These are phyloP conservation scores for Cnemophilus loriae DNA, from an alignment of 2,113 vertebrate genomes.

Conservation along the genomic window DNA sequence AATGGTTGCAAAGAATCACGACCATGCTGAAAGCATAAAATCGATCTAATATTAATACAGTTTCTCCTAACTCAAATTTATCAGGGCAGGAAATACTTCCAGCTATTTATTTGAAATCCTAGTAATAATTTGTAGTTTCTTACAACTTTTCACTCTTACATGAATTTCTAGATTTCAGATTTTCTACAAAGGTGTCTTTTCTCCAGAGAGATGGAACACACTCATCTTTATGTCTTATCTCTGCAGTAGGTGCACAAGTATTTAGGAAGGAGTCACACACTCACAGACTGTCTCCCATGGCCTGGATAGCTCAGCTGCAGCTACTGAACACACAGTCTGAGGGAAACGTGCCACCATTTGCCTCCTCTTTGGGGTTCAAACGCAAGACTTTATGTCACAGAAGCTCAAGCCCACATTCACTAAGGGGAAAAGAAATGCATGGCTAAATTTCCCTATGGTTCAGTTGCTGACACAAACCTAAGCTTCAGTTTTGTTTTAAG, in stretches of 20 bases:
- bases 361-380: neutral
- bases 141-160: neutral
- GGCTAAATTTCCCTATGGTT: neutral
- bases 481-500: neutral
- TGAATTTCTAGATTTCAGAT: neutral
- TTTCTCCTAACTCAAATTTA: neutral
- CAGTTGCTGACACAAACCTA: neutral
- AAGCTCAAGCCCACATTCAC: neutral
- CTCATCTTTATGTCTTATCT: neutral
- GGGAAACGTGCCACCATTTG: neutral
- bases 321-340: neutral
- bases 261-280: neutral
- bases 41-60: neutral
- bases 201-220: neutral
- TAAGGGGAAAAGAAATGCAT: neutral
- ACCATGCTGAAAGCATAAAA: accelerated
- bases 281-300: neutral
- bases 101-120: neutral
- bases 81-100: neutral
- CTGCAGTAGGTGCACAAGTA: neutral
- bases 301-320: neutral
- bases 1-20: neutral
- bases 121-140: neutral
- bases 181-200: neutral
- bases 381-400: neutral